Conservation (phyloP, 2,888 invertebrate genomes). For the Stenurella melanura region DNA sequence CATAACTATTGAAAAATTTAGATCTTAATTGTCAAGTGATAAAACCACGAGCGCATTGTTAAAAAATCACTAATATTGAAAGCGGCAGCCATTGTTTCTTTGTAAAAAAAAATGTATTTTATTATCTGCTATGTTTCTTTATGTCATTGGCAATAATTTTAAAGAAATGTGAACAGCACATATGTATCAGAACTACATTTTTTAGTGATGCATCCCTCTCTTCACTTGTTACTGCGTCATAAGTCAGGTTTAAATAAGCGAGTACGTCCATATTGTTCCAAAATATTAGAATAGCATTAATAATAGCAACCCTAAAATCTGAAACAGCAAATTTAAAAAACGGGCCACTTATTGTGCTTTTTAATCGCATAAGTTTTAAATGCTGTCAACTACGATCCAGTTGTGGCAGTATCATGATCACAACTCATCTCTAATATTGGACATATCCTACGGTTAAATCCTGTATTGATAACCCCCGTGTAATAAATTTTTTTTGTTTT, state of each 20-base stretch:
- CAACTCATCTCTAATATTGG: slow-evolving; percentile 19
- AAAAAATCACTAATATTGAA: too few relatives aligned
- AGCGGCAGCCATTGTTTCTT: too few relatives aligned
- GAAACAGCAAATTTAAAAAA: background rate
- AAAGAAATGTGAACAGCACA: slow-evolving; percentile 8
- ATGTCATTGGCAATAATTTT: slow-evolving; percentile 11
- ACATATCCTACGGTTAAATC: background rate
- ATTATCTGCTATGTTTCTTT: background rate
- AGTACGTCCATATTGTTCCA: slow-evolving; percentile 9
- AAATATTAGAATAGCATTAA: slow-evolving; percentile 11
- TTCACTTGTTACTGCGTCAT: background rate
- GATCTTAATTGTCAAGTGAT: too few relatives aligned
- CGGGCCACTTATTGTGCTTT: slow-evolving; percentile 5
- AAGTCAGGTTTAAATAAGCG: slow-evolving; percentile 7
- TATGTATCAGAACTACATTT: background rate
- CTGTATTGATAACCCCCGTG: too few relatives aligned
- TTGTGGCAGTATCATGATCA: background rate
- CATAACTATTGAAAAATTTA: too few relatives aligned
- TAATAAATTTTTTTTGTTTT: slow-evolving; percentile 9
- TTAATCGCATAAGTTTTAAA: background rate
- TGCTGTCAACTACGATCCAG: background rate
- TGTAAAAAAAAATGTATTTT: background rate
- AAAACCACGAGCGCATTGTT: too few relatives aligned
- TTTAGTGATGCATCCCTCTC: background rate
- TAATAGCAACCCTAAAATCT: slow-evolving; percentile 2